A percentile compares a stretch with the other conserved stretches of the same genome.
phyloP scores from a whole-genome alignment of 1,140 invertebrate species.

The Carcinoscorpius rotundicauda region DNA sequence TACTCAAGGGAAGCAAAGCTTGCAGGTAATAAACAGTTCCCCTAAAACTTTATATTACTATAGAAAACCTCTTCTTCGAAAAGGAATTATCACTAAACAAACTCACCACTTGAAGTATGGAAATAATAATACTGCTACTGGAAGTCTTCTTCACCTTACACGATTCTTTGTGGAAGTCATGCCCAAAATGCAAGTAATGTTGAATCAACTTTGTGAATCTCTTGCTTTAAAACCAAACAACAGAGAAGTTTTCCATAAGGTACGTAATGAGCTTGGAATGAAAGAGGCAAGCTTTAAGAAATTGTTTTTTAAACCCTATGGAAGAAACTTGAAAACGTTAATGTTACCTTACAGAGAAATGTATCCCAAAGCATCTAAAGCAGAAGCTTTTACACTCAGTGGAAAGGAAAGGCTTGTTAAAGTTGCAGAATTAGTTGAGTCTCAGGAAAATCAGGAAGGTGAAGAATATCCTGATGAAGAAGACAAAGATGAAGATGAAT shows the following conservation, averaged over 20 bases:
- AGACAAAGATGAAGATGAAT: slow-evolving; percentile 35
- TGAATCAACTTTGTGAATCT: slow-evolving; percentile 14
- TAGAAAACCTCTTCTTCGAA: slow-evolving; percentile 44
- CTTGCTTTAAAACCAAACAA: slow-evolving; percentile 12
- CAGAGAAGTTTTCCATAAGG: slow-evolving; percentile 5
- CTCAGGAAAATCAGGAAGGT: slow-evolving; percentile 31
- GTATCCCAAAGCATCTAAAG: slow-evolving; percentile 42
- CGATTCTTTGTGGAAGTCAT: slow-evolving; percentile 18
- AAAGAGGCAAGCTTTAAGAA: slow-evolving; percentile 17
- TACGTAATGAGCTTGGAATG: slow-evolving; percentile 12
- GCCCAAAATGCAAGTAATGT: slow-evolving; percentile 15
- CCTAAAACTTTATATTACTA: slow-evolving; percentile 54
- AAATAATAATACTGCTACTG: slow-evolving; percentile 11
- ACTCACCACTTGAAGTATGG: slow-evolving; percentile 13
- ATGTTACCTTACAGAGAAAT: slow-evolving; percentile 42
- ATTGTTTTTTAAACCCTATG: slow-evolving; percentile 2
- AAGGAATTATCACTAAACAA: slow-evolving; percentile 52
- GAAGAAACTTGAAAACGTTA: slow-evolving; percentile 26
- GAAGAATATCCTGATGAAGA: slow-evolving; percentile 32
- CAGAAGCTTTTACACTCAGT: slow-evolving; percentile 37
- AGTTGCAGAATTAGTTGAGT: slow-evolving; percentile 13
- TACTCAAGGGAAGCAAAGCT: slow-evolving; percentile 48
- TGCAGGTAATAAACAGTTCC: slow-evolving; percentile 38
- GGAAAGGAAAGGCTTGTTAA: slow-evolving; percentile 34
- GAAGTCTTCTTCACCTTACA: slow-evolving; percentile 17